Evolutionary conservation across 2,888 invertebrate species (phyloP).

Genomic region (Ophonus ardosiacus): DNA sequence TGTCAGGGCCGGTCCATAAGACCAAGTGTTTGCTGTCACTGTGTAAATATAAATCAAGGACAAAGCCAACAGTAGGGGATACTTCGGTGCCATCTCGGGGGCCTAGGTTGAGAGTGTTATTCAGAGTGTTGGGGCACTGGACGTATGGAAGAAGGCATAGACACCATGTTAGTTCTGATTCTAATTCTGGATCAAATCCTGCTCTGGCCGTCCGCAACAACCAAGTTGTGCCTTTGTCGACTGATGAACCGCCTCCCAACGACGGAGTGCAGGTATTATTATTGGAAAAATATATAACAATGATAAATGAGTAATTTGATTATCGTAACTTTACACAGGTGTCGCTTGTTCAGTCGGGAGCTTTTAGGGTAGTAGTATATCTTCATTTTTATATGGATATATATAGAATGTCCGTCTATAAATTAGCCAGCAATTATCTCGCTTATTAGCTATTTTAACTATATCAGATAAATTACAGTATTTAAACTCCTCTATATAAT

Average conservation of each 20-base stretch:
- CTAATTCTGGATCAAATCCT: constrained; percentile 49
- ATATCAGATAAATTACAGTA: too few relatives aligned
- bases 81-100: constrained; percentile 44
- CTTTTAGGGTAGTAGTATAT: too few relatives aligned
- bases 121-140: constrained; percentile 70
- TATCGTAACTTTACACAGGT: too few relatives aligned
- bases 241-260: constrained; percentile 66
- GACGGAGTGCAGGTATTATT: constrained; percentile 67
- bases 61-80: constrained; percentile 67
- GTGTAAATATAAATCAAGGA: constrained; percentile 70
- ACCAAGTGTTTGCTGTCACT: constrained; percentile 73
- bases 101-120: constrained; percentile 72
- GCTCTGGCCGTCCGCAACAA: constrained; percentile 71
- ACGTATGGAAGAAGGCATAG: constrained; percentile 67
- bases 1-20: constrained; percentile 64
- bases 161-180: constrained; percentile 65
- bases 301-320: too few relatives aligned
- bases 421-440: too few relatives aligned
- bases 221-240: constrained; percentile 73
- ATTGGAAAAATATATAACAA: background rate
- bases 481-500: too few relatives aligned
- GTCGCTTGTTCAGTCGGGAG: too few relatives aligned
- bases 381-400: too few relatives aligned
- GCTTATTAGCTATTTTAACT: too few relatives aligned
- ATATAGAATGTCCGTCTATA: too few relatives aligned